Conservation (phyloP, 2,797 vertebrate species). For the Lepilemur ruficaudatus region DNA sequence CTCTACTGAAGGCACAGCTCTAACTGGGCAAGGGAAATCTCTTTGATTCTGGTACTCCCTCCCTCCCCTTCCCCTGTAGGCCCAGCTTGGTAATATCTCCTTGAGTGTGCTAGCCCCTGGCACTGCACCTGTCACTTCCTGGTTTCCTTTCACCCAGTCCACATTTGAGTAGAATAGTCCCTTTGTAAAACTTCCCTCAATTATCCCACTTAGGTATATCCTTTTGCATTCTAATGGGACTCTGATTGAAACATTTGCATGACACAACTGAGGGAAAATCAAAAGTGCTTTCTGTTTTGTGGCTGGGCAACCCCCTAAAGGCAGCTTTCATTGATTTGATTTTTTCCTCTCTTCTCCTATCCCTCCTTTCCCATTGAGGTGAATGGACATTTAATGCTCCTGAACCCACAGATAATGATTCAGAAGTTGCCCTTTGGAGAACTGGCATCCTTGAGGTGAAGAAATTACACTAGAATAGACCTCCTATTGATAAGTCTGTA, state of each 20-base stretch:
- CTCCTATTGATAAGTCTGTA: neutral
- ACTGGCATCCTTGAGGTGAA: neutral
- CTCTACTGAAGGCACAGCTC: neutral
- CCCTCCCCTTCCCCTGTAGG: neutral
- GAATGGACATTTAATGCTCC: neutral
- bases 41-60: neutral
- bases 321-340: neutral
- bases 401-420: neutral
- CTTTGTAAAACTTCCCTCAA: neutral
- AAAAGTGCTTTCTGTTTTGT: neutral
- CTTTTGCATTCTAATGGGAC: neutral
- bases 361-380: neutral
- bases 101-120: neutral
- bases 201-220: neutral
- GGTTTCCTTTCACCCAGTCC: neutral
- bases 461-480: neutral
- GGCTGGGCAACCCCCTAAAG: neutral
- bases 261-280: neutral
- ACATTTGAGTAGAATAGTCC: neutral
- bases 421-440: neutral
- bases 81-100: neutral
- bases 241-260: neutral
- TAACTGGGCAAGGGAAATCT: neutral
- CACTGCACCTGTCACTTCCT: fast-evolving
- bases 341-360: neutral